Base-by-base conservation (phyloP, 2,888 invertebrate genomes). In the Drosophila nigritarsus region DNA sequence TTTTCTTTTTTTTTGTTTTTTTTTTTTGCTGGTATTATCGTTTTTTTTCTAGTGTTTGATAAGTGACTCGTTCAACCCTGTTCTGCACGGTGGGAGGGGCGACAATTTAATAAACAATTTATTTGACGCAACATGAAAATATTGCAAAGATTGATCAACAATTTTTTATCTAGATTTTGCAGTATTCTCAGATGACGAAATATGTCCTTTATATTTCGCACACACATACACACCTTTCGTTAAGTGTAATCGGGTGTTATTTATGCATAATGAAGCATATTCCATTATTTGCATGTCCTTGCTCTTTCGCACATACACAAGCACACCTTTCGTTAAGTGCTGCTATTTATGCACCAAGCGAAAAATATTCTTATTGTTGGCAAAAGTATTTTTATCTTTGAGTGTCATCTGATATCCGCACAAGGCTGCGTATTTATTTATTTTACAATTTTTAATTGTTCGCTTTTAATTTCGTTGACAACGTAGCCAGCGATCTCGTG, bases 271-370 rank as follows among this genome's bases (percentile, higher is more conserved):
- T 51, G 36, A 65, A 72, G 72, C 65, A 72, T 75, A 76, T 78
- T 24, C 24, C 75, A 72, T 65, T 59, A 73, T 66, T 63, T 72
- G 55, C 36, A 20, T 42, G 61, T 61, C 58, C 68, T 65, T 63
- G 71, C 74, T 65, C 71, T 58, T 48, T 51, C 64, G 3, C 56
- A 36, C 60, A 20, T 20, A 11, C n/a, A 20, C 42, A 42, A 20
- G 11, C 78, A 68, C 87, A 89, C 87, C 82, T 87, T 80, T 73
- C 78, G 67, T 75, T 73, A 70, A 80, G 82, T 76, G 50, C 70
- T 72, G 65, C 60, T 77, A 80, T 75, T 84, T 76, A 75, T 72
- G 66, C 66, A 56, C 36, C 15, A 24, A 56, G 49, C 48, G 48
- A 68, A 76, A 76, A 63, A 76, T 75, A 72, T 78, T 79, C 66